These are phyloP conservation scores for Engraulis encrasicolus DNA, from an alignment of 2,113 vertebrate genomes.

Conservation along the genomic window DNA sequence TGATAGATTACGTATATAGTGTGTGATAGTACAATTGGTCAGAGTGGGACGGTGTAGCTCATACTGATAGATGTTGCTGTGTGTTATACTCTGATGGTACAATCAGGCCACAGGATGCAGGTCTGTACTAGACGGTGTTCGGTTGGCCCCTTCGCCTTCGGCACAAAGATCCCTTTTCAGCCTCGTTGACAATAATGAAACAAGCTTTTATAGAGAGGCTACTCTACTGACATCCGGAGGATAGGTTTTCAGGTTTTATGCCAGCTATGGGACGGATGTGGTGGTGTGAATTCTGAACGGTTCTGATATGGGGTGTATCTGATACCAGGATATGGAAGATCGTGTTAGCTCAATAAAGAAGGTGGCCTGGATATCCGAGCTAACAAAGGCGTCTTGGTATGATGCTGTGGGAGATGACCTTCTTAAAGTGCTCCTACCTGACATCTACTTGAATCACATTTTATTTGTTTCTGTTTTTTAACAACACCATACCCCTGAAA, in stretches of 20 bases:
- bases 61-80: no score
- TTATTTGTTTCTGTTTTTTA: no score
- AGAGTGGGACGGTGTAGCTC: no score
- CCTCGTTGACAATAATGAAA: neutral
- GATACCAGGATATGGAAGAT: neutral
- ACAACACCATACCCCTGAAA: no score
- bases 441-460: no score
- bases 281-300: neutral
- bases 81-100: neutral
- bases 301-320: neutral
- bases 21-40: no score
- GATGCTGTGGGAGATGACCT: neutral
- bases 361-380: no score
- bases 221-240: neutral
- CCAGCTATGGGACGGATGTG: neutral
- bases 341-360: no score
- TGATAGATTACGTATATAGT: no score
- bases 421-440: no score
- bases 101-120: neutral
- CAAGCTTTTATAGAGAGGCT: neutral
- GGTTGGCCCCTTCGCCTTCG: neutral
- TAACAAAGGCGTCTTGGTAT: neutral
- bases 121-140: neutral
- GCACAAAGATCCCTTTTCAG: neutral
- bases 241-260: neutral